phyloP scores from a whole-genome alignment of 2,113 vertebrate species.

The Mola mola region DNA sequence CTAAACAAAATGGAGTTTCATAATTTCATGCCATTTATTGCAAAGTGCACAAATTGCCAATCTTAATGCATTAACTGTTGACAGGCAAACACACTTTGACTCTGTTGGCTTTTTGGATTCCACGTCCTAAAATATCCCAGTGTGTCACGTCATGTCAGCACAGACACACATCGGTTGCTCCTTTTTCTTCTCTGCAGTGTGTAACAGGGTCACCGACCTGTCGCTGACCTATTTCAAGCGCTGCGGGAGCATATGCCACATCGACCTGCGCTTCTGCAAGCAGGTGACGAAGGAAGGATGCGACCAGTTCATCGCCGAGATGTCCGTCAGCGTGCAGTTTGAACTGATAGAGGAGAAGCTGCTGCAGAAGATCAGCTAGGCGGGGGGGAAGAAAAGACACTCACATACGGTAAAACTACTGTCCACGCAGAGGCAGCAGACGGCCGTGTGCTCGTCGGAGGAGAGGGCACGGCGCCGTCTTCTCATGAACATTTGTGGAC shows the following conservation, averaged over 20 bases:
- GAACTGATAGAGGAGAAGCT: constrained; percentile 94
- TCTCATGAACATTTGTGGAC: too few relatives aligned
- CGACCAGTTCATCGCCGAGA: constrained; percentile 93
- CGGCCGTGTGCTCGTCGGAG: not conserved
- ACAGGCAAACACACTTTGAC: too few relatives aligned
- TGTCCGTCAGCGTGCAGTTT: constrained; percentile 97
- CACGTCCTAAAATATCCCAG: not conserved
- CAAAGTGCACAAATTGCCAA: constrained; percentile 1
- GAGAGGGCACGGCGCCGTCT: not conserved
- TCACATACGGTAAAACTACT: constrained; percentile 5
- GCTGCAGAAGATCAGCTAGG: constrained; percentile 93
- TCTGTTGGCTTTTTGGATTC: constrained; percentile 13
- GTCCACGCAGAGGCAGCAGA: constrained; percentile 71
- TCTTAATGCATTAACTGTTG: too few relatives aligned
- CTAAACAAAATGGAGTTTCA: too few relatives aligned
- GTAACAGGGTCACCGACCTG: constrained; percentile 95
- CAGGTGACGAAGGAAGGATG: constrained; percentile 95
- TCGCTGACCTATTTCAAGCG: constrained; percentile 98
- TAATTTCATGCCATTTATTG: not conserved
- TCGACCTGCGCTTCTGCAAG: constrained; percentile 96
- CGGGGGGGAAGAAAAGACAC: not conserved
- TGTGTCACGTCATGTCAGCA: constrained; percentile 21
- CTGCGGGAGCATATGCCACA: constrained; percentile 95
- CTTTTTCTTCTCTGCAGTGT: constrained; percentile 81
- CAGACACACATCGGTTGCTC: constrained; percentile 29